Evolutionary conservation across 2,888 invertebrate species (phyloP), one percentile per base, ranked within the genome.

Genomic region (Allygus modestus): DNA sequence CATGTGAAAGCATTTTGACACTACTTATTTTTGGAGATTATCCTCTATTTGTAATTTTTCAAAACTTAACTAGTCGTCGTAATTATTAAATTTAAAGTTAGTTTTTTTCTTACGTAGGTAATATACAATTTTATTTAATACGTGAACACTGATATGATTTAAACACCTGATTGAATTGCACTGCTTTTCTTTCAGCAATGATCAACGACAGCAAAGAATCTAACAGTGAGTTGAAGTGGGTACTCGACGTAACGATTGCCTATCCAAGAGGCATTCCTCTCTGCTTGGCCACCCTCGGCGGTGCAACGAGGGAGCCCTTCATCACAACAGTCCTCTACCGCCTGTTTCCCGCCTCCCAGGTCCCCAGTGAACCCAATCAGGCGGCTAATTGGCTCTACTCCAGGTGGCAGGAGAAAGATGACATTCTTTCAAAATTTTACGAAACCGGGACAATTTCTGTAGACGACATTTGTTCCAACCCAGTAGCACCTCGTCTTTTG

Each of bases 321-420:
- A 65, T 4, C 65, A 31, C 17, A 4, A 28, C n/a, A 4, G 26
- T 65, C 15, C 31, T 65, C 28, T 31, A 65, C 28, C 28, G 65
- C 1, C 65, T 65, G 28, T 65, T 12, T 12, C 65, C 65, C 28
- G 65, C 65, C 31, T 28, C 65, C 1, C 65, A 65, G 15, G 5
- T 65, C 0, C 17, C 65, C 15, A 7, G 5, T 23, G 58, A 28
- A 28, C 65, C 65, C 15, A 4, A 15, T 11, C 31, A 15, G 0
- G 65, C 28, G 20, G 31, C 65, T 0, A 15, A 15, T 4, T 65
- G 65, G 65, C 28, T 65, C 65, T 65, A 65, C 31, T 5, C 12
- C 31, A 28, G 65, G 31, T 65, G 65, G 65, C 65, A 65, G 12
- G 65, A 65, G 31, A 65, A 65, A 12, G 65, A 65, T 1, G 17